These are phyloP conservation scores for Leguminivora glycinivorella DNA, from an alignment of 1,140 invertebrate genomes.

Conservation along the genomic window DNA sequence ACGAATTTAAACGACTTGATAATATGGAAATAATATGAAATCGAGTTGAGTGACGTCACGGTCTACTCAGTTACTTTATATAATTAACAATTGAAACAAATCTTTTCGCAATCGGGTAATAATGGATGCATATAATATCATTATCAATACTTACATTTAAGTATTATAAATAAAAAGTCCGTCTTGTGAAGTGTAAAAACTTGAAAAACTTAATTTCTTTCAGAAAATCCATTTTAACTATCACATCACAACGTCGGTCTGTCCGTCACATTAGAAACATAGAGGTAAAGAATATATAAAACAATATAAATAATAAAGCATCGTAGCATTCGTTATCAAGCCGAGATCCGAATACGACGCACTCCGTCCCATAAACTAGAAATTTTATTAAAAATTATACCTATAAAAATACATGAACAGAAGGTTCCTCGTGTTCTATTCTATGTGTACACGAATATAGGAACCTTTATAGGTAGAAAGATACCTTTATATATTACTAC, in stretches of 20 bases:
- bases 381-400: background rate
- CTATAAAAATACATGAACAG: too few relatives aligned
- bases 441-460: too few relatives aligned
- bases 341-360: background rate
- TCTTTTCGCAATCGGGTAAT: conserved; percentile 10
- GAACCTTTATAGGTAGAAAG: too few relatives aligned
- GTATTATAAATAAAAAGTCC: conserved; percentile 24
- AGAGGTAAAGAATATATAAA: background rate
- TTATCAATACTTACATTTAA: conserved; percentile 45
- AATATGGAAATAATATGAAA: too few relatives aligned
- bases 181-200: background rate
- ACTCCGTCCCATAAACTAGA: background rate
- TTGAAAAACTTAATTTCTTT: background rate
- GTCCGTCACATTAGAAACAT: conserved; percentile 1
- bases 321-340: conserved; percentile 7
- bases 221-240: background rate
- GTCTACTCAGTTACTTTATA: too few relatives aligned
- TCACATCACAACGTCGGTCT: background rate
- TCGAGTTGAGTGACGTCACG: too few relatives aligned
- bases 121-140: conserved; percentile 54
- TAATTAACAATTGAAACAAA: background rate
- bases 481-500: too few relatives aligned
- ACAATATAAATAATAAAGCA: conserved; percentile 27
- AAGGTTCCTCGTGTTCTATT: too few relatives aligned
- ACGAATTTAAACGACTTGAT: too few relatives aligned